phyloP scores from a whole-genome alignment of 2,113 vertebrate genomes.

The Lagenorhynchus albirostris region DNA sequence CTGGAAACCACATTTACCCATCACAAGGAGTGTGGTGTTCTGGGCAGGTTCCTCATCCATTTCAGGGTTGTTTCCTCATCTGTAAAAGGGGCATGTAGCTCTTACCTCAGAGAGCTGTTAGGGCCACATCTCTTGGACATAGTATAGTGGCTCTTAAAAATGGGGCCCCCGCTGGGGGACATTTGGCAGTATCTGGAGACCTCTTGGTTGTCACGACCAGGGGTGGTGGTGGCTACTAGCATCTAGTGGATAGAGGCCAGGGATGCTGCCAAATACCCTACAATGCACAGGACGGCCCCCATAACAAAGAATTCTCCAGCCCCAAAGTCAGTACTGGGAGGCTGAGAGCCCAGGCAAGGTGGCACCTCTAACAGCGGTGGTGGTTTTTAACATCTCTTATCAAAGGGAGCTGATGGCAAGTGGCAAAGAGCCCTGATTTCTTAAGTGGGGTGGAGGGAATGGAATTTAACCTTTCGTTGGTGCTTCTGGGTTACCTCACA shows the following conservation, averaged over 20 bases:
- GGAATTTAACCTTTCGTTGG: not conserved
- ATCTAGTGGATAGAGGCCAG: not conserved
- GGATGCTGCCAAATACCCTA: not conserved
- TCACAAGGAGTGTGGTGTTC: not conserved
- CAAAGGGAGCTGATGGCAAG: not conserved
- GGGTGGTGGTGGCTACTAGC: not conserved
- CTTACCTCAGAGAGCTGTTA: not conserved
- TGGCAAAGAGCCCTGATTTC: not conserved
- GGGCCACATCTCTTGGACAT: not conserved
- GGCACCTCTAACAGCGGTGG: no score
- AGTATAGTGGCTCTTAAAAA: not conserved
- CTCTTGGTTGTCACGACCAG: not conserved
- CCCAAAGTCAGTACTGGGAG: not conserved
- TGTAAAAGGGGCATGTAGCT: not conserved
- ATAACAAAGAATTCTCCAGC: rapidly evolving
- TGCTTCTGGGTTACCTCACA: not conserved
- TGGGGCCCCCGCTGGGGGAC: not conserved
- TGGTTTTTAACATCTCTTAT: not conserved
- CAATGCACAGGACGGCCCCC: not conserved
- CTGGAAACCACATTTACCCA: not conserved
- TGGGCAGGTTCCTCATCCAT: not conserved
- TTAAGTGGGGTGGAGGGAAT: not conserved
- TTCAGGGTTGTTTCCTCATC: not conserved
- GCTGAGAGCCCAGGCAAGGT: not conserved
- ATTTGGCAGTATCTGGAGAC: not conserved